Evolutionary conservation across 2,888 invertebrate species (phyloP), one percentile per base, ranked within the genome.

Genomic region (Theretra japonica): DNA sequence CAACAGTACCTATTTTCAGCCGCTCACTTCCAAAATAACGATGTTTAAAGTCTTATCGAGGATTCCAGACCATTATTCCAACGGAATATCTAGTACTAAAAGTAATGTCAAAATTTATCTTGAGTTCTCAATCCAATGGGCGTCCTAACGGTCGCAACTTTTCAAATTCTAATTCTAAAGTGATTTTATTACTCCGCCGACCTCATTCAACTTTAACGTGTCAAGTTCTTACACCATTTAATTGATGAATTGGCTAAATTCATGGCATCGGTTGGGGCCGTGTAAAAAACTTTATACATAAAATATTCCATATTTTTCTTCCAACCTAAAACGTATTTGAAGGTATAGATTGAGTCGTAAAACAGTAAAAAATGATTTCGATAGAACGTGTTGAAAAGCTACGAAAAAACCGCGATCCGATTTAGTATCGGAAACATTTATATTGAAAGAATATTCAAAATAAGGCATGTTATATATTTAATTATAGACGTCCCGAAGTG

Each of bases 161-260:
- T 65, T 23, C 23, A 65, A 23, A 65, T 65, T 65, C 23, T 23
- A 62, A 65, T 21, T 65, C 48, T 23, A 17, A 65, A 23, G 65
- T 11, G 48, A 48, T 41, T 65, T 65, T 65, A 48, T 65, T 65
- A 65, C n/a, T 33, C 30, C 21, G 21, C 17, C 62, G 33, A 5
- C 65, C 17, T 23, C 23, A 23, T 69, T 69, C 33, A 58, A 56
- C 30, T 56, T 69, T 33, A 53, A 62, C 70, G 53, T 73, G 76
- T 72, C 57, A 68, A 65, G 72, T 60, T 15, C 69, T 56, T 70
- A 58, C 62, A 73, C 65, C 48, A 65, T 65, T 65, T 65, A 75
- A 73, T 75, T 76, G 75, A 79, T 75, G 72, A 68, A 75, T 75
- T 41, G 68, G 48, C 23, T 0, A 48, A 58, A 70, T 30, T 68